Evolutionary conservation across 2,888 invertebrate genomes (phyloP).

Genomic region (Phorcus lineatus): DNA sequence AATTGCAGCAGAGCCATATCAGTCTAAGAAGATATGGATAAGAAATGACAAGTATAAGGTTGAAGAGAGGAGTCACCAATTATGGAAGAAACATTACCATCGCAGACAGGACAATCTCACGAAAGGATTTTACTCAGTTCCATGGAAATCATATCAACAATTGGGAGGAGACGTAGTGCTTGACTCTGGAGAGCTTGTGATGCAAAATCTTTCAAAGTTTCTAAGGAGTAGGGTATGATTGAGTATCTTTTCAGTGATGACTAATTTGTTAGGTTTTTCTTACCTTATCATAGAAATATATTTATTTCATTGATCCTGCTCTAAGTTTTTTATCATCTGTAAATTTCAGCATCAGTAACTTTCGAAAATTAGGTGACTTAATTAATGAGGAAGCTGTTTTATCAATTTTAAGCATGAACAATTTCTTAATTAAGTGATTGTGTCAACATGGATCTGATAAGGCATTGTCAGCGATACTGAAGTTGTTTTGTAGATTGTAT

Average conservation of each 20-base stretch:
- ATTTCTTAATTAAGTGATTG: too few relatives aligned
- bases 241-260: not conserved
- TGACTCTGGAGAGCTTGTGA: constrained; percentile 49
- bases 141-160: constrained; percentile 45
- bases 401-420: too few relatives aligned
- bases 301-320: too few relatives aligned
- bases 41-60: constrained; percentile 44
- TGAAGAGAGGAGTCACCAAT: constrained; percentile 45
- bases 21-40: constrained; percentile 41
- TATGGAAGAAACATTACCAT: constrained; percentile 45
- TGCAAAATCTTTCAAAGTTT: constrained; percentile 41
- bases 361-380: too few relatives aligned
- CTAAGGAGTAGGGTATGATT: constrained; percentile 41
- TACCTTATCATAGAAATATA: not conserved
- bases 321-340: too few relatives aligned
- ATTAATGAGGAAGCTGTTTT: too few relatives aligned
- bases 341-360: too few relatives aligned
- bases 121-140: constrained; percentile 44
- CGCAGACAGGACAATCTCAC: constrained; percentile 44
- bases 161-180: constrained; percentile 50
- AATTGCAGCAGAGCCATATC: constrained; percentile 39
- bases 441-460: too few relatives aligned
- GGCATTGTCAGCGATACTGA: too few relatives aligned
- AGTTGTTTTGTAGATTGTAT: too few relatives aligned
- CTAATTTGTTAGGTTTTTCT: too few relatives aligned